Conservation (phyloP, 2,888 invertebrate genomes). For the Linnaemya tessellans region DNA sequence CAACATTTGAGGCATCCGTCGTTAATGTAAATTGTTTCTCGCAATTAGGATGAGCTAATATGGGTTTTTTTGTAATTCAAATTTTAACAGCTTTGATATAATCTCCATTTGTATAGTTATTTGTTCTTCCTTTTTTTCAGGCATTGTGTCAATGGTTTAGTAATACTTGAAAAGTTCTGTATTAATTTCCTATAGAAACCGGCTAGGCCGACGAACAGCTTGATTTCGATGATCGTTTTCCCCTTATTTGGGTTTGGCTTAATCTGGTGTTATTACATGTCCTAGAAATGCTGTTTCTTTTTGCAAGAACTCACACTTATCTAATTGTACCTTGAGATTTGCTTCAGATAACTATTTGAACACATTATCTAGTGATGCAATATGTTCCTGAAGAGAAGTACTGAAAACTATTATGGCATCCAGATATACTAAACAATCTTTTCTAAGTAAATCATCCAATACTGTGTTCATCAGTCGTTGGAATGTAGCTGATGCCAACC, state of each 20-base stretch:
- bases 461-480: too few species aligned
- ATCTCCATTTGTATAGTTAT: neutral
- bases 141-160: constrained; percentile 3
- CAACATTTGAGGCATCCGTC: too few species aligned
- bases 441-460: too few species aligned
- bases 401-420: too few species aligned
- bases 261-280: neutral
- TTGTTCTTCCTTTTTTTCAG: neutral
- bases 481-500: too few species aligned
- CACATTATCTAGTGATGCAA: neutral
- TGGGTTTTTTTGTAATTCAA: neutral
- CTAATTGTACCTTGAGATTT: neutral
- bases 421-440: too few species aligned
- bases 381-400: constrained; percentile 1
- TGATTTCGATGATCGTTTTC: neutral
- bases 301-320: neutral
- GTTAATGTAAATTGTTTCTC: too few species aligned
- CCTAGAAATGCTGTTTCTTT: neutral
- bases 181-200: neutral
- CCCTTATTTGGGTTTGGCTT: neutral
- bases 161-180: neutral
- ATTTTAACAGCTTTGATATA: neutral
- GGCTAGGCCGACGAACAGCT: neutral
- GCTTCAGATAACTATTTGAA: neutral
- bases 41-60: neutral